Percentiles rank a stretch among this genome's conserved stretches.
phyloP scores from a whole-genome alignment of 2,113 vertebrate genomes.

The Vicugna pacos region DNA sequence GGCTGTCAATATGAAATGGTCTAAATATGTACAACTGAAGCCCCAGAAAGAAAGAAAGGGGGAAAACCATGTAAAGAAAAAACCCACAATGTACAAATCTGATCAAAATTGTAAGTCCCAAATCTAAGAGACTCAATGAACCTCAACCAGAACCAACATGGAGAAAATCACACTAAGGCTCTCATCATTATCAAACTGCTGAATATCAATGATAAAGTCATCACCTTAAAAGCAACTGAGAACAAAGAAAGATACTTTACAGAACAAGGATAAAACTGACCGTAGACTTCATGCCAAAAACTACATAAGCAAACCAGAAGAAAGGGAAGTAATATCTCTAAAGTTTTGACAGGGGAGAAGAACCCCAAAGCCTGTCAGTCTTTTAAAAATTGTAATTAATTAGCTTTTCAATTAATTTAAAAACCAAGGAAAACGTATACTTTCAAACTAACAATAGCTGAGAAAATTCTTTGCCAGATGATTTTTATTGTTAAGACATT shows the following conservation, averaged over 20 bases:
- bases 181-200: neutral
- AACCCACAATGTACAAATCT: neutral
- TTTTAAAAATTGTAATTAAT: neutral
- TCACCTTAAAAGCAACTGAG: neutral
- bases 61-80: neutral
- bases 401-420: slow-evolving; percentile 5
- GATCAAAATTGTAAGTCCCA: neutral
- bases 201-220: neutral
- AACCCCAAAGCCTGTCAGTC: neutral
- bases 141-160: neutral
- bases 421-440: neutral
- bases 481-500: neutral
- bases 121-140: neutral
- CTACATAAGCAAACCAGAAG: neutral
- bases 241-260: neutral
- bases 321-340: neutral
- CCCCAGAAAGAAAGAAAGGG: neutral
- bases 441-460: neutral
- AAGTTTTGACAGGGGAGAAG: neutral
- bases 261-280: neutral
- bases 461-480: neutral
- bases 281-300: neutral
- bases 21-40: neutral
- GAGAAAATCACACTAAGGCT: neutral
- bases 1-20: neutral